phyloP scores from a whole-genome alignment of 2,888 invertebrate species.

The Dexiosoma caninum region DNA sequence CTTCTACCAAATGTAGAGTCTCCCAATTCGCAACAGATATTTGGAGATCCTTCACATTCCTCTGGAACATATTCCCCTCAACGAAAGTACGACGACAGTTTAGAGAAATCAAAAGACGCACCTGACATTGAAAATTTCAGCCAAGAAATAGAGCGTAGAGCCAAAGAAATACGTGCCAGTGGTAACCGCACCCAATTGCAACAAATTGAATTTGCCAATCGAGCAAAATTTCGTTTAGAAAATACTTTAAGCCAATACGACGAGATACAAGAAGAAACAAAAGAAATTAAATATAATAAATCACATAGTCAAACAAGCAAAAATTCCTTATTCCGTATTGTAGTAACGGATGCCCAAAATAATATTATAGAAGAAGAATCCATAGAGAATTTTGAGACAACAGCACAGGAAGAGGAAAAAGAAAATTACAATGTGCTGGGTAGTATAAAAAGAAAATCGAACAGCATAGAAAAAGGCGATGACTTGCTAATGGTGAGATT shows the following conservation, averaged over 20 bases:
- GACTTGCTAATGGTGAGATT: slow-evolving; percentile 53
- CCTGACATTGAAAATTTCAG: slow-evolving; percentile 72
- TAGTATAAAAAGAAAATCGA: neutral
- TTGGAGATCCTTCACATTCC: neutral
- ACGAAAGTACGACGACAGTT: slow-evolving; percentile 58
- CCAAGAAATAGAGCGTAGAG: slow-evolving; percentile 73
- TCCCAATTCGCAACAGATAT: neutral
- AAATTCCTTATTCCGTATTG: slow-evolving; percentile 72
- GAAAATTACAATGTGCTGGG: slow-evolving; percentile 25
- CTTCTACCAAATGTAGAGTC: neutral
- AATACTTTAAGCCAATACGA: slow-evolving; percentile 49
- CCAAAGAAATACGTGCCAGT: slow-evolving; percentile 69
- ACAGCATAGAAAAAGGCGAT: slow-evolving; percentile 22
- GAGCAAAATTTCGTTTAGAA: slow-evolving; percentile 58
- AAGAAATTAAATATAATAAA: slow-evolving; percentile 29
- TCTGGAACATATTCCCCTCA: neutral
- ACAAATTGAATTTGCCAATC: slow-evolving; percentile 59
- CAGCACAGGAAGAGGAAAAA: slow-evolving; percentile 30
- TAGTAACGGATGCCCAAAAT: slow-evolving; percentile 76
- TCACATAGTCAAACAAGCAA: slow-evolving; percentile 7
- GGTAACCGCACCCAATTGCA: slow-evolving; percentile 52
- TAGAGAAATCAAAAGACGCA: slow-evolving; percentile 72
- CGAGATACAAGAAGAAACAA: slow-evolving; percentile 37
- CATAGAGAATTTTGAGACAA: slow-evolving; percentile 64
- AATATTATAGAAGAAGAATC: slow-evolving; percentile 77